Percentiles rank a stretch among this genome's conserved stretches.
These are phyloP conservation scores for Standfussiana lucernea DNA, from an alignment of 2,888 invertebrate genomes.

Conservation along the genomic window DNA sequence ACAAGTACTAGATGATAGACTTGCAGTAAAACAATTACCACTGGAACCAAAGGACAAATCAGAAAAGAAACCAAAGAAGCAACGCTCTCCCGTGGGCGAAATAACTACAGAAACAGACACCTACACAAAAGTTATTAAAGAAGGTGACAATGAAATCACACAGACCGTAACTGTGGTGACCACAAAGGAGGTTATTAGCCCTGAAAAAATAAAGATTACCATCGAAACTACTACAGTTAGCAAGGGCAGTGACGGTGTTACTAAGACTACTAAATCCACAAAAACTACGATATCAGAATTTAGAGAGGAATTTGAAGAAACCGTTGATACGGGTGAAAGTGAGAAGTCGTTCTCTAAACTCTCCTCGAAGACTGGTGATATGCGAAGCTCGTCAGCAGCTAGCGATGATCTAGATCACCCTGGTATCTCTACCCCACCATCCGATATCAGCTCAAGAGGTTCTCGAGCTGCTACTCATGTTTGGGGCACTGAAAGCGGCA, in stretches of 20 bases:
- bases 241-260: slow-evolving; percentile 85
- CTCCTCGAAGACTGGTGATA: slow-evolving; percentile 88
- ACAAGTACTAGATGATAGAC: slow-evolving; percentile 72
- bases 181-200: slow-evolving; percentile 87
- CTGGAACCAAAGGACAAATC: slow-evolving; percentile 72
- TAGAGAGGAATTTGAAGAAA: slow-evolving; percentile 88
- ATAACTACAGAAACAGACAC: slow-evolving; percentile 87
- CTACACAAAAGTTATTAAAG: slow-evolving; percentile 85
- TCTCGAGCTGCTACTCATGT: slow-evolving; percentile 90
- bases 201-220: slow-evolving; percentile 87
- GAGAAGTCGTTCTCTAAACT: slow-evolving; percentile 89
- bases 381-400: slow-evolving; percentile 91
- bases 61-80: slow-evolving; percentile 80
- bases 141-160: slow-evolving; percentile 86
- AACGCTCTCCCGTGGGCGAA: slow-evolving; percentile 87
- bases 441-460: slow-evolving; percentile 92
- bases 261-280: slow-evolving; percentile 88
- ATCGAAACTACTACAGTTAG: slow-evolving; percentile 88
- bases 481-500: slow-evolving; percentile 88
- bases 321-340: slow-evolving; percentile 84
- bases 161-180: slow-evolving; percentile 89
- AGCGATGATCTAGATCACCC: slow-evolving; percentile 92
- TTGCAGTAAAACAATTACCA: slow-evolving; percentile 72
- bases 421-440: slow-evolving; percentile 90
- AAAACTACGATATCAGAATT: slow-evolving; percentile 89